Percentiles rank a stretch among this genome's conserved stretches.
phyloP scores from a whole-genome alignment of 2,113 vertebrate species.

The Indicator indicator region DNA sequence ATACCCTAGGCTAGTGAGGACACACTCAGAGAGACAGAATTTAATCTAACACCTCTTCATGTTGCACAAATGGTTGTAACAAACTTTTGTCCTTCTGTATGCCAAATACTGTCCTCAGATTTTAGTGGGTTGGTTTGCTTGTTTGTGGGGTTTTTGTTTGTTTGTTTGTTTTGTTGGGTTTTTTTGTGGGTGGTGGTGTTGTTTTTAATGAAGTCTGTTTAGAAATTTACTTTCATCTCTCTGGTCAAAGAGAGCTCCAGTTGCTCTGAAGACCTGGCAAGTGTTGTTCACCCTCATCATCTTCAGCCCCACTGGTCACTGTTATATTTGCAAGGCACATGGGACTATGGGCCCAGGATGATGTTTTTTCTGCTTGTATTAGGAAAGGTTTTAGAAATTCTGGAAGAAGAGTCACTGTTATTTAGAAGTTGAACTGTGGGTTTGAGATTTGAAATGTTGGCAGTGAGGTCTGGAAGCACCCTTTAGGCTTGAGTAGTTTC shows the following conservation, averaged over 20 bases:
- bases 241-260: not conserved
- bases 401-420: not conserved
- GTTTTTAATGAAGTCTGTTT: not conserved
- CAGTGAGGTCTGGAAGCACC: not conserved
- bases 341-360: not conserved
- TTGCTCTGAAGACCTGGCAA: not conserved
- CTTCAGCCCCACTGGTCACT: not conserved
- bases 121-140: too few relatives aligned
- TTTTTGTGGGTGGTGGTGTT: not conserved
- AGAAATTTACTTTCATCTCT: not conserved
- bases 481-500: not conserved
- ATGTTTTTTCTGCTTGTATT: not conserved
- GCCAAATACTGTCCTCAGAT: rapidly evolving
- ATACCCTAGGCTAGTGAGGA: not conserved
- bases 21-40: not conserved
- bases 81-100: not conserved
- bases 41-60: not conserved
- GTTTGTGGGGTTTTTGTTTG: too few relatives aligned
- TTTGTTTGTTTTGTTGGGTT: too few relatives aligned
- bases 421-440: not conserved
- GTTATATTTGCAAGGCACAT: not conserved
- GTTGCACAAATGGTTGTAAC: not conserved
- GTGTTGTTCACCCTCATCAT: not conserved
- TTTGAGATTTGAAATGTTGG: not conserved
- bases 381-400: not conserved